Base-by-base conservation (phyloP, 2,113 vertebrate species). In the Gnathonemus longibarbis region DNA sequence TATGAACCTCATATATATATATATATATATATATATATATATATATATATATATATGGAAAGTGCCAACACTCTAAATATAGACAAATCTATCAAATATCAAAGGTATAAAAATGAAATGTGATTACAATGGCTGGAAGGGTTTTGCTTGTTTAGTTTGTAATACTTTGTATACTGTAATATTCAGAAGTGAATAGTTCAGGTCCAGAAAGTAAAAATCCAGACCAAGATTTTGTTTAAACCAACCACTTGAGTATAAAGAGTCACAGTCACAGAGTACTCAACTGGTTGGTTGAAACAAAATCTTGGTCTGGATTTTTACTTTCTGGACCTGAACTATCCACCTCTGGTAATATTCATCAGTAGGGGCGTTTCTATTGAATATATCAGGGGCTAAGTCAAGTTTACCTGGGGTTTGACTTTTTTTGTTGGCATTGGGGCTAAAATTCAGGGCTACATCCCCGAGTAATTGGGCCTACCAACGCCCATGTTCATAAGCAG, bases 31-130 rank as follows among this genome's bases (percentile, higher is more conserved):
- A 56, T 70, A 89, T 83, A 49, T 49, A 45, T 45, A 49, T 84
- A 80, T 70, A 89, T 31, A 77, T 42, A 52, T 89, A 84, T 42
- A 85, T 70, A 70, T 80, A 89, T 58, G 35, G 84, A 89, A 90
- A 90, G 86, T 88, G 66, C 39, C 39, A 85, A 89, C 84, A 66
- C 94, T 93, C 94, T 91, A 94, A 94, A 94, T 92, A 87, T 92
- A 92, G 92, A 92, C 90, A 89, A 52, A 90, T 27, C 46, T 62
- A 90, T 80, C 74, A 90, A 88, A 88, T 83, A 56, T 87, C 91
- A 45, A 74, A 13, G 27, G 49, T 66, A 89, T 91, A 39, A 24
- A 89, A 91, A 91, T 27, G n/a, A 66, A 66, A 66, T 10, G n/a
- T 0, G n/a, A 31, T 89, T 49, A 15, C 27, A 58, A 89, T 19